These are phyloP conservation scores for Tricholauxania praeusta DNA, from an alignment of 2,888 invertebrate genomes.

Conservation along the genomic window DNA sequence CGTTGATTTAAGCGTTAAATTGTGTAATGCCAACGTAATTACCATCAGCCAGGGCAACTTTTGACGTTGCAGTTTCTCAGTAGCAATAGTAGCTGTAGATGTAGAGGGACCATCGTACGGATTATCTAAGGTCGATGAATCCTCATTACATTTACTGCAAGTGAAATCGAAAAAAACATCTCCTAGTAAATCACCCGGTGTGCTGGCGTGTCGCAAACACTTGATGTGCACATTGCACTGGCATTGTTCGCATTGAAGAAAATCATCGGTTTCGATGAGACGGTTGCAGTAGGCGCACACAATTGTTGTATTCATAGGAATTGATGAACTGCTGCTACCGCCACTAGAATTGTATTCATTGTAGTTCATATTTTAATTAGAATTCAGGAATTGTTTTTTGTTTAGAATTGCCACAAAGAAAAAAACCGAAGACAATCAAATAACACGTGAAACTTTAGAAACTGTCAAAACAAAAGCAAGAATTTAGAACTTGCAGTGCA, in stretches of 20 bases:
- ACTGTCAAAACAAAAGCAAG: constrained; percentile 15
- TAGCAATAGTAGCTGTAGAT: constrained; percentile 71
- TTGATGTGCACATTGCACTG: constrained; percentile 73
- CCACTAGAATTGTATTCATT: neutral
- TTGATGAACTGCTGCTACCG: neutral
- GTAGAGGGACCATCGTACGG: constrained; percentile 69
- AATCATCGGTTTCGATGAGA: constrained; percentile 60
- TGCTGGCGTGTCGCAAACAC: constrained; percentile 76
- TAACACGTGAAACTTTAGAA: neutral
- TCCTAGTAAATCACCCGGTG: constrained; percentile 79
- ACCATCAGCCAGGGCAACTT: constrained; percentile 83
- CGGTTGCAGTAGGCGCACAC: constrained; percentile 18
- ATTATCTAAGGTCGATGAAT: constrained; percentile 49
- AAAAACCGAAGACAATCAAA: constrained; percentile 9
- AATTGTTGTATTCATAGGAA: neutral
- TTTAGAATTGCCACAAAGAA: constrained; percentile 30
- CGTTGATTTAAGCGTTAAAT: constrained; percentile 78
- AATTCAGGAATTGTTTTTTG: constrained; percentile 11
- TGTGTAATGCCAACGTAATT: constrained; percentile 80
- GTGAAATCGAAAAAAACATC: constrained; percentile 82
- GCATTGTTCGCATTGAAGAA: constrained; percentile 75
- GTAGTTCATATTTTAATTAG: constrained; percentile 2
- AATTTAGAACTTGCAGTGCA: neutral
- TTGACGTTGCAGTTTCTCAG: constrained; percentile 74
- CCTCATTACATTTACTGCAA: constrained; percentile 75